These are phyloP conservation scores for Bombylius major DNA, from an alignment of 2,888 invertebrate species.

Conservation along the genomic window DNA sequence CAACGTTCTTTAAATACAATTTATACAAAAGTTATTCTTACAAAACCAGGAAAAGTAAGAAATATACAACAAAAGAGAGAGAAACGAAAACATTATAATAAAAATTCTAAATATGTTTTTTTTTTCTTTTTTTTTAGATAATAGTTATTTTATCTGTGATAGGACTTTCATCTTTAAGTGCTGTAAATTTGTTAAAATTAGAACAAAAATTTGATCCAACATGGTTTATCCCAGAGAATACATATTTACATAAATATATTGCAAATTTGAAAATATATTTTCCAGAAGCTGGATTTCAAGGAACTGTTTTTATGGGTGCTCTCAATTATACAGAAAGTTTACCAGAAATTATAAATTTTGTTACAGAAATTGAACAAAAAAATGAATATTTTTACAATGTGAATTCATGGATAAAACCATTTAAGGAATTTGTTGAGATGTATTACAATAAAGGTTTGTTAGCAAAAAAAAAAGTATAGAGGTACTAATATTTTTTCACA, in stretches of 20 bases:
- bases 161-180: constrained; percentile 46
- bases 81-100: background rate
- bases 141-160: constrained; percentile 47
- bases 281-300: constrained; percentile 51
- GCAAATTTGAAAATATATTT: constrained; percentile 45
- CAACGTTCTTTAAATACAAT: constrained; percentile 45
- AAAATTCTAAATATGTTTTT: background rate
- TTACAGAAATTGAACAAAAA: constrained; percentile 40
- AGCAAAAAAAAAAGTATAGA: constrained; percentile 6
- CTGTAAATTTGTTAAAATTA: constrained; percentile 47
- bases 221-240: constrained; percentile 64
- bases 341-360: constrained; percentile 42
- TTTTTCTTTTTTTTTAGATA: constrained; percentile 29
- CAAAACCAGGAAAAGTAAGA: constrained; percentile 48
- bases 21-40: constrained; percentile 54
- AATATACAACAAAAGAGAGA: background rate
- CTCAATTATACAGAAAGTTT: constrained; percentile 53
- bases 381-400: constrained; percentile 42
- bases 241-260: constrained; percentile 52
- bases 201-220: constrained; percentile 67
- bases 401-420: constrained; percentile 52
- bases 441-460: constrained; percentile 44
- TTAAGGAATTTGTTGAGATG: constrained; percentile 45
- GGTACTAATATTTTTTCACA: background rate
- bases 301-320: constrained; percentile 51